Percentiles rank a stretch among this genome's conserved stretches.
Conservation (phyloP, 2,797 vertebrate species). For the Lagodon rhomboides region DNA sequence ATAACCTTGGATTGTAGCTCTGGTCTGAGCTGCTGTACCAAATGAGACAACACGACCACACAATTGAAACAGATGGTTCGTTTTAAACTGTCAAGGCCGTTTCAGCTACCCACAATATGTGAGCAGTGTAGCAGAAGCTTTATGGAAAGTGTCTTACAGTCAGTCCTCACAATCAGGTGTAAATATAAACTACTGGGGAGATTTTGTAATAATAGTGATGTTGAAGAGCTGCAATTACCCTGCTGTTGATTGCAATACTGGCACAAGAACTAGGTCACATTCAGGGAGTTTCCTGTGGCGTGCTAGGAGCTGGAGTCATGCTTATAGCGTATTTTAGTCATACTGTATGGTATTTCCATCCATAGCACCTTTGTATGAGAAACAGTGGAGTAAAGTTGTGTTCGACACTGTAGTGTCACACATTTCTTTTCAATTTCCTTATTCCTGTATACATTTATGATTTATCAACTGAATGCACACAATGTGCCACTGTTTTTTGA, state of each 20-base stretch:
- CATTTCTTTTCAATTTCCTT: conserved; percentile 1
- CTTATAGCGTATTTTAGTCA: conserved; percentile 1
- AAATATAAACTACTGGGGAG: conserved; percentile 35
- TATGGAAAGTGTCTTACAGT: conserved; percentile 5
- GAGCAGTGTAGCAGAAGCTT: background rate
- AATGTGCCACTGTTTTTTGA: background rate
- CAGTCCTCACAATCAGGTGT: conserved; percentile 32
- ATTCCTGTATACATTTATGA: background rate
- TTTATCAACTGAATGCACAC: background rate
- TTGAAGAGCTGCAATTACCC: conserved; percentile 55
- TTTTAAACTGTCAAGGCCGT: conserved; percentile 5
- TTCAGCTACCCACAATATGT: background rate
- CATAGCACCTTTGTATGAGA: conserved; percentile 1
- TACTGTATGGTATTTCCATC: conserved; percentile 18
- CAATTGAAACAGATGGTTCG: background rate
- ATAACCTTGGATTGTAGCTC: conserved; percentile 6
- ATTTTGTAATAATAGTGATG: conserved; percentile 39
- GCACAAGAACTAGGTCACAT: conserved; percentile 41
- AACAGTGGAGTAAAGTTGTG: background rate
- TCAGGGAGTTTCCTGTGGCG: conserved; percentile 23
- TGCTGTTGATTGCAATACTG: conserved; percentile 46
- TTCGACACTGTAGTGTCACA: conserved; percentile 5
- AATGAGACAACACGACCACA: background rate
- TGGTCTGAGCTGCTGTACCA: background rate
- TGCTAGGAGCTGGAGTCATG: conserved; percentile 19